These are phyloP conservation scores for Rhodophaea formosa DNA, from an alignment of 2,888 invertebrate genomes.

Conservation along the genomic window DNA sequence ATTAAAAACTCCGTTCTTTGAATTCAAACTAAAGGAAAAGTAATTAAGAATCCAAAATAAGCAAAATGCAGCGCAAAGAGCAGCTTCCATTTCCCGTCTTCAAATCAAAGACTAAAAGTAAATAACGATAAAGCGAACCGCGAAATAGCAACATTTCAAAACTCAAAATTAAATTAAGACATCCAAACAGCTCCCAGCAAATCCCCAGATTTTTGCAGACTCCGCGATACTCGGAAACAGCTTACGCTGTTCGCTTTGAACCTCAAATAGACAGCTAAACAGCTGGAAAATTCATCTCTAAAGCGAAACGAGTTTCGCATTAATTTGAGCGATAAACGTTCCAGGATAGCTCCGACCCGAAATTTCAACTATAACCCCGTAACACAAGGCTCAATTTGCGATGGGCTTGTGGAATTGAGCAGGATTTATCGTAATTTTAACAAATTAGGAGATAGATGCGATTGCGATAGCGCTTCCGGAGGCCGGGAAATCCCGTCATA, in stretches of 20 bases:
- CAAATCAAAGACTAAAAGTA: background rate
- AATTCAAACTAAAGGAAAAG: too few relatives aligned
- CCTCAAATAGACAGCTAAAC: constrained; percentile 41
- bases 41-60: background rate
- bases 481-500: constrained; percentile 50
- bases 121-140: background rate
- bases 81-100: background rate
- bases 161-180: constrained; percentile 23
- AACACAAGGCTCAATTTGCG: constrained; percentile 1
- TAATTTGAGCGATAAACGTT: constrained; percentile 52
- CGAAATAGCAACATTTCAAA: constrained; percentile 15
- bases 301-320: constrained; percentile 47
- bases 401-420: background rate
- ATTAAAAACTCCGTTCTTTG: too few relatives aligned
- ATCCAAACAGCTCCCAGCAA: constrained; percentile 13
- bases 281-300: constrained; percentile 53
- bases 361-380: background rate
- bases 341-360: background rate
- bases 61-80: background rate
- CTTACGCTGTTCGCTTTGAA: constrained; percentile 41
- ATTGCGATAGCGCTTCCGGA: constrained; percentile 36
- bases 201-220: constrained; percentile 11
- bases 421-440: constrained; percentile 39
- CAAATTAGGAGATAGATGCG: constrained; percentile 45
- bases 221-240: constrained; percentile 33